phyloP scores from a whole-genome alignment of 2,797 vertebrate genomes.

The Hirundo rustica region DNA sequence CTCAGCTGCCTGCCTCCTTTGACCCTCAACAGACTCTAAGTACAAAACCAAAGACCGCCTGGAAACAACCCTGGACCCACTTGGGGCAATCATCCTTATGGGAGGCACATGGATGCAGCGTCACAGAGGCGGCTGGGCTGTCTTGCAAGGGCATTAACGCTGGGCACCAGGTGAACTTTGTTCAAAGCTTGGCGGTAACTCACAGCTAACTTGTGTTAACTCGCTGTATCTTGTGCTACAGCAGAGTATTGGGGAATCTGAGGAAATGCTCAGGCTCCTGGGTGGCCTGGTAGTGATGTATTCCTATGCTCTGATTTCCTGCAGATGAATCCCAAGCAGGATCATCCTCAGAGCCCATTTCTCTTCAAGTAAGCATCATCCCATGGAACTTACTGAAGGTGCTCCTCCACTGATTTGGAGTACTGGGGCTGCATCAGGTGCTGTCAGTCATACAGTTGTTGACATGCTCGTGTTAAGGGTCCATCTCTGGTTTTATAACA shows the following conservation, averaged over 20 bases:
- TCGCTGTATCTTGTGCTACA: rapidly evolving
- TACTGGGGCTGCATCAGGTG: background rate
- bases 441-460: background rate
- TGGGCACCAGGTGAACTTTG: background rate
- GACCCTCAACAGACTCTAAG: background rate
- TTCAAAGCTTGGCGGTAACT: background rate
- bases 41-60: background rate
- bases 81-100: rapidly evolving
- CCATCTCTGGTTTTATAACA: slow-evolving; percentile 44
- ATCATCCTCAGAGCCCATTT: background rate
- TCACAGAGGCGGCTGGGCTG: background rate
- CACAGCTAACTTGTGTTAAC: background rate
- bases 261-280: background rate
- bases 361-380: background rate
- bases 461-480: background rate
- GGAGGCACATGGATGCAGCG: background rate
- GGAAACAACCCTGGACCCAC: background rate
- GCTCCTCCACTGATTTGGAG: background rate
- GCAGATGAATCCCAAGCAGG: background rate
- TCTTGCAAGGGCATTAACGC: rapidly evolving
- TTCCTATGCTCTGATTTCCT: background rate
- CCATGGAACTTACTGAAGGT: background rate
- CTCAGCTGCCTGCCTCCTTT: background rate
- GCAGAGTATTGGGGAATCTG: background rate
- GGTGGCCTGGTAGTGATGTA: background rate